phyloP scores from a whole-genome alignment of 2,797 vertebrate genomes.

The Enteromius thamalakanensis region DNA sequence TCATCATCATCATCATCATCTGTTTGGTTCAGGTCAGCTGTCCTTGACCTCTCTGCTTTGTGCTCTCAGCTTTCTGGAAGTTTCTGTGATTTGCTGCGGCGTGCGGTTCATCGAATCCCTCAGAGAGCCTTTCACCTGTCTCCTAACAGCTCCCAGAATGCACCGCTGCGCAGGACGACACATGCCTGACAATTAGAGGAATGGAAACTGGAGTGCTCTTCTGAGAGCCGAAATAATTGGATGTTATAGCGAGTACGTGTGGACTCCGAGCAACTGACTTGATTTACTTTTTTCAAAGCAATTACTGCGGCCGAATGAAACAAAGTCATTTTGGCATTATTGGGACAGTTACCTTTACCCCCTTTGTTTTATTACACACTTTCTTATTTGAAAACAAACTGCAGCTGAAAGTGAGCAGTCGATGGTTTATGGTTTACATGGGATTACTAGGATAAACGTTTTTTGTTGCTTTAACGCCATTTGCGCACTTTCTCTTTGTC shows the following conservation, averaged over 20 bases:
- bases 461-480: slow-evolving; percentile 11
- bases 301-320: slow-evolving; percentile 19
- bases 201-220: slow-evolving; percentile 43
- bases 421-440: neutral
- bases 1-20: slow-evolving; percentile 25
- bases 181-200: slow-evolving; percentile 48
- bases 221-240: slow-evolving; percentile 43
- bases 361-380: slow-evolving; percentile 1
- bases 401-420: neutral
- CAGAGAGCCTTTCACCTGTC: slow-evolving; percentile 28
- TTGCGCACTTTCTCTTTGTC: neutral
- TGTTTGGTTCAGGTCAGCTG: slow-evolving; percentile 66
- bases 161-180: slow-evolving; percentile 44
- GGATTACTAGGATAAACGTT: neutral
- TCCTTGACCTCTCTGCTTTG: slow-evolving; percentile 68
- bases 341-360: neutral
- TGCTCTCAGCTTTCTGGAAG: neutral
- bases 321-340: slow-evolving; percentile 22
- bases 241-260: slow-evolving; percentile 33
- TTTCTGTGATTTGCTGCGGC: neutral
- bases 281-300: slow-evolving; percentile 19
- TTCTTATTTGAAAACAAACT: neutral
- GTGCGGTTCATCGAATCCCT: slow-evolving; percentile 6
- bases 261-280: neutral
- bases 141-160: slow-evolving; percentile 46